Percentiles rank a stretch among this genome's conserved stretches.
phyloP scores from a whole-genome alignment of 2,888 invertebrate genomes.

The Sminthurinus aureus region DNA sequence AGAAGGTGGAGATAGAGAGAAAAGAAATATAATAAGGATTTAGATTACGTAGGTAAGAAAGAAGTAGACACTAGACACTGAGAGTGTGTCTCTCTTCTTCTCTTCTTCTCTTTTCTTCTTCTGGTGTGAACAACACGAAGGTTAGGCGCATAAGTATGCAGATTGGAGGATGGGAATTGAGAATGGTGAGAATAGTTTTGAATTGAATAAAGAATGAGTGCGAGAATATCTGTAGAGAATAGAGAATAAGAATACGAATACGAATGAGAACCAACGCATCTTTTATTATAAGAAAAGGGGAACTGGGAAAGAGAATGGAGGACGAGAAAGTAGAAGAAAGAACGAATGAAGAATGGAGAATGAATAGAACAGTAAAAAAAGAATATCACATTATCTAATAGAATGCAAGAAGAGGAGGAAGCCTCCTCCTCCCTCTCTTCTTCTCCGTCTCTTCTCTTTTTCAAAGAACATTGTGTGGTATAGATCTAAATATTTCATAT shows the following conservation, averaged over 20 bases:
- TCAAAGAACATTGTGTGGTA: constrained; percentile 18
- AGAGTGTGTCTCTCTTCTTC: not conserved
- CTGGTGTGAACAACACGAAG: not conserved
- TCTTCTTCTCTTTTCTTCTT: not conserved
- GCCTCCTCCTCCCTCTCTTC: constrained; percentile 20
- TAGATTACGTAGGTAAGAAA: not conserved
- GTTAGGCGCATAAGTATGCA: not conserved
- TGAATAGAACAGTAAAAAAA: constrained; percentile 28
- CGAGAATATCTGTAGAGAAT: not conserved
- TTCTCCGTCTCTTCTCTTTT: constrained; percentile 20
- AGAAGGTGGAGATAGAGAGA: not conserved
- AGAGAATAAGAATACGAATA: not conserved
- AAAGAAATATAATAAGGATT: constrained; percentile 15
- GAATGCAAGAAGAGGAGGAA: constrained; percentile 29
- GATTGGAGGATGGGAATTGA: constrained; percentile 5
- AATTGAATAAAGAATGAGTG: constrained; percentile 1
- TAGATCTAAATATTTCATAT: constrained; percentile 36
- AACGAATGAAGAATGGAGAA: constrained; percentile 22
- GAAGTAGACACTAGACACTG: not conserved
- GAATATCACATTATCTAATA: constrained; percentile 39
- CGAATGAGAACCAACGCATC: not conserved
- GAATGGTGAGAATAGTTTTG: not conserved
- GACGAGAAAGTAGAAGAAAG: not conserved
- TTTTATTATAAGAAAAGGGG: not conserved
- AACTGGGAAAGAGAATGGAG: constrained; percentile 1